Evolutionary conservation across 1,140 invertebrate species (phyloP), one percentile per base, ranked within the genome.

Genomic region (Cotesia typhae): DNA sequence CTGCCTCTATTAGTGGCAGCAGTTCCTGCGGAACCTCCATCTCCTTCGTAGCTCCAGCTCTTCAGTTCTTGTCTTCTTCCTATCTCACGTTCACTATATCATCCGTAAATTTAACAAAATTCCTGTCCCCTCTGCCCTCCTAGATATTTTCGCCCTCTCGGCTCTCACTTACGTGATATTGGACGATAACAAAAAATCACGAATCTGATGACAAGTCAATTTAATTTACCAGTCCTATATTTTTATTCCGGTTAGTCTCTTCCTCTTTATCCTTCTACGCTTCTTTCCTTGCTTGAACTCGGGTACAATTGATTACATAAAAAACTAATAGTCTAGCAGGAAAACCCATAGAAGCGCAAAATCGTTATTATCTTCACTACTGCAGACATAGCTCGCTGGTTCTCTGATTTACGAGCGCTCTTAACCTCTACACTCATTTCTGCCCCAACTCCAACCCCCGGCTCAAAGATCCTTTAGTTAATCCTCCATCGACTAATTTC

Each of bases 311-410:
- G 59, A 64, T 71, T 63, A 71, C 38, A 36, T 37, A n/a, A 47
- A 47, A 47, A 47, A 47, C 41, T 47, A 47, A 47, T 47, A 47
- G 41, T 47, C 3, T 61, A 47, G 20, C 9, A 35, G 5, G 37
- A 70, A 60, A 77, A 76, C 75, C 80, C 81, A 78, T 78, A 75
- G 79, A 80, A 82, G 80, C 77, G 81, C 83, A 82, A 84, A 83
- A 84, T 82, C 81, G 80, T 81, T 83, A 83, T 83, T 83, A 83
- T 82, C 81, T 81, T 72, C 76, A 65, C 63, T 74, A 73, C 75
- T 74, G 71, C 75, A 81, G 78, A 77, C 76, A 76, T 79, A 79
- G 78, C 79, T 78, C 77, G 74, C 73, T 80, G 79, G 81, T 78
- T 81, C 79, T 71, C 74, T 83, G 81, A 83, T 84, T 83, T 81